A percentile compares a stretch with the other conserved stretches of the same genome.
phyloP scores from a whole-genome alignment of 2,113 vertebrate species.

The Serinus canaria region DNA sequence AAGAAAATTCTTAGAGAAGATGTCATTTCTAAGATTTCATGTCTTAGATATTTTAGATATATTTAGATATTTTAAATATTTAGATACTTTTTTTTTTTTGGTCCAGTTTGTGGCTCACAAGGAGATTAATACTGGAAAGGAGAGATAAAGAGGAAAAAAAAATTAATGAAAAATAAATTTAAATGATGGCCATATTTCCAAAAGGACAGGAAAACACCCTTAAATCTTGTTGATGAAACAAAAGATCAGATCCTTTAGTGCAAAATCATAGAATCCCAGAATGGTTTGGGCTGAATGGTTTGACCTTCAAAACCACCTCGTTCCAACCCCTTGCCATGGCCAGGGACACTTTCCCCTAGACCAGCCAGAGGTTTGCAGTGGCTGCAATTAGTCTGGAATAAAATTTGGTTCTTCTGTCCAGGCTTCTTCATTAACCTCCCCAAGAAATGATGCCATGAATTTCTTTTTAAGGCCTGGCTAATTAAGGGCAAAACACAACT shows the following conservation, averaged over 20 bases:
- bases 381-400: neutral
- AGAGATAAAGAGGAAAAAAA: neutral
- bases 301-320: neutral
- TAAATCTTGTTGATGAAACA: neutral
- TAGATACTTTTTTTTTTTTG: neutral
- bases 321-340: neutral
- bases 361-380: neutral
- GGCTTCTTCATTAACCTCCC: neutral
- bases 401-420: neutral
- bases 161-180: accelerated
- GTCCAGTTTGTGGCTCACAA: accelerated
- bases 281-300: neutral
- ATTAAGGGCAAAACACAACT: neutral
- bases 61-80: too few relatives aligned
- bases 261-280: neutral
- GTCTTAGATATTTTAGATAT: neutral
- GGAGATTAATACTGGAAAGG: neutral
- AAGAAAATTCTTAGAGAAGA: neutral
- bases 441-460: neutral
- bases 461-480: neutral
- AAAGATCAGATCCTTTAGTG: neutral
- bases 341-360: neutral
- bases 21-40: too few relatives aligned
- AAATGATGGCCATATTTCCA: neutral
- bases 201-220: neutral